Conservation (phyloP, 2,888 invertebrate species). For the Chloroclystis v-ata region DNA sequence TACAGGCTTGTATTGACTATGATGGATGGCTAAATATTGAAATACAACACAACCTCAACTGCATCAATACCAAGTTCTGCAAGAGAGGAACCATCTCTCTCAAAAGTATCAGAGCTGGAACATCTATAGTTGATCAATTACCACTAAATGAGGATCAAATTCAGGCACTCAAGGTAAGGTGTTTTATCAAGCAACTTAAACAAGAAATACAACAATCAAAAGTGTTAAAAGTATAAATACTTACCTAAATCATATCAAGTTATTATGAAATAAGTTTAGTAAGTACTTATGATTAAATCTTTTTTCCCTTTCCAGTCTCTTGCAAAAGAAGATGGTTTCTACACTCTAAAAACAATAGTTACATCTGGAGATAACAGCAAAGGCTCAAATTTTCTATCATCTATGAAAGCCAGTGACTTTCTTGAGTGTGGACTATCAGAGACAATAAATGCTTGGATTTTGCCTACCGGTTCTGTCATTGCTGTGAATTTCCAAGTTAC, state of each 20-base stretch:
- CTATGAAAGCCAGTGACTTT: conserved; percentile 87
- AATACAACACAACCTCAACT: conserved; percentile 82
- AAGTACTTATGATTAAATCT: neutral
- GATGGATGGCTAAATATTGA: conserved; percentile 86
- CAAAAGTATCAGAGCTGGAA: conserved; percentile 83
- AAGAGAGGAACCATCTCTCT: conserved; percentile 84
- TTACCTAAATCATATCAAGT: too few relatives aligned
- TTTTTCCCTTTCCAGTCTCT: conserved; percentile 63
- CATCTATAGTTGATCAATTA: conserved; percentile 80
- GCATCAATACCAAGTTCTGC: conserved; percentile 75
- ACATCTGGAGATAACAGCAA: conserved; percentile 80
- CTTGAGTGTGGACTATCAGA: conserved; percentile 88
- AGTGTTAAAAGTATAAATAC: too few relatives aligned
- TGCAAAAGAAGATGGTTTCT: conserved; percentile 83
- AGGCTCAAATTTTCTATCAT: conserved; percentile 84
- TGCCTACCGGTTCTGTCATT: conserved; percentile 87
- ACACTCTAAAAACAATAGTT: conserved; percentile 84
- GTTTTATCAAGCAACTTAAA: too few relatives aligned
- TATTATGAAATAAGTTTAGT: too few relatives aligned
- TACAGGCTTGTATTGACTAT: conserved; percentile 79
- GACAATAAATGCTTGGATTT: conserved; percentile 86
- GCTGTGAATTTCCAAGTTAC: conserved; percentile 80
- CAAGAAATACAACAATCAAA: too few relatives aligned
- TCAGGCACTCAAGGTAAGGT: conserved; percentile 75
- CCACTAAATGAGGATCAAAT: conserved; percentile 76